A percentile compares a stretch with the other conserved stretches of the same genome.
These are phyloP conservation scores for Spatulosminthurus flaviceps DNA, from an alignment of 2,888 invertebrate species.

Conservation along the genomic window DNA sequence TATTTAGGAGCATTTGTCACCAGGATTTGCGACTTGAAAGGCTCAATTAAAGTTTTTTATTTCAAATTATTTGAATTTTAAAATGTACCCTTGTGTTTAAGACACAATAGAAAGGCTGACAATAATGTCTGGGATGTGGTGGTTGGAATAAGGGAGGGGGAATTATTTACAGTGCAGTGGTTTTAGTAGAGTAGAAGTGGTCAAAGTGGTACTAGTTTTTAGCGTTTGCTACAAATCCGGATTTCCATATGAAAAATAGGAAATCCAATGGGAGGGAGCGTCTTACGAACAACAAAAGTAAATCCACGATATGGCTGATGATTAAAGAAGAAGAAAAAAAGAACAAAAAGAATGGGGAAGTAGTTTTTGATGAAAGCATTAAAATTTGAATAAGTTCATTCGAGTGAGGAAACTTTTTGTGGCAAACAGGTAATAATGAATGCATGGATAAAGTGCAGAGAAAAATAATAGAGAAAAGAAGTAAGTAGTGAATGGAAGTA, in stretches of 20 bases:
- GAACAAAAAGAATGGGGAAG: no score
- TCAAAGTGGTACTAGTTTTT: no score
- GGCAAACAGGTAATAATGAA: neutral
- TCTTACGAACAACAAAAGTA: neutral
- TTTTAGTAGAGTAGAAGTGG: no score
- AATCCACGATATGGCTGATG: neutral
- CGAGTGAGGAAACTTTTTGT: neutral
- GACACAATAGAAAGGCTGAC: no score
- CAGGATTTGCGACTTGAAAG: no score
- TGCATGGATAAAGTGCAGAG: neutral
- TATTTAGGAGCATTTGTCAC: no score
- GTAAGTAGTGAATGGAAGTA: neutral
- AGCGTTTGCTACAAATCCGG: neutral
- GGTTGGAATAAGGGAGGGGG: no score
- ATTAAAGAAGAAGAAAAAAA: neutral
- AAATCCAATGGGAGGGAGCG: conserved; percentile 13
- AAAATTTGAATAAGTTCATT: neutral
- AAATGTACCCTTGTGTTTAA: no score
- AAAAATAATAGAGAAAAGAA: conserved; percentile 17
- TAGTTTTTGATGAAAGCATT: neutral
- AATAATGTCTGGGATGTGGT: no score
- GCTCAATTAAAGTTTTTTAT: no score
- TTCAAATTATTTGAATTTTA: no score
- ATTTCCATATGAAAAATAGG: neutral
- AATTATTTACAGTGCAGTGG: no score